Percentiles rank a stretch among this genome's conserved stretches.
phyloP scores from a whole-genome alignment of 1,140 invertebrate species.

The Trichomalopsis sarcophagae region DNA sequence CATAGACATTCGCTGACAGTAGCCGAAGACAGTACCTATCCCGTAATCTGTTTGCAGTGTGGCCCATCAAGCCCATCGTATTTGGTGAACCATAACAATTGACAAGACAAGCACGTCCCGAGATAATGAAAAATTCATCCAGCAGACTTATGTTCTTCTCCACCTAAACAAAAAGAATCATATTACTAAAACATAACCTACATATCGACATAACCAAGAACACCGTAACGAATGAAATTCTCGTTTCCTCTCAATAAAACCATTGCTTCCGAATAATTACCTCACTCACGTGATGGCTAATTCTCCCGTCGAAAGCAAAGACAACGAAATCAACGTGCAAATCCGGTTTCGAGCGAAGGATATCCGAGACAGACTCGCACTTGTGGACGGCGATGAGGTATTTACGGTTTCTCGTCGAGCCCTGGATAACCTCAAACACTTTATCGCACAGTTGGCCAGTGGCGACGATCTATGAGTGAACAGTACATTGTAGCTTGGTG shows the following conservation, averaged over 20 bases:
- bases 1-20: slow-evolving; percentile 62
- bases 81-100: slow-evolving; percentile 62
- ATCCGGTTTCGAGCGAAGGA: slow-evolving; percentile 55
- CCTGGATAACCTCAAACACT: slow-evolving; percentile 61
- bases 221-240: not conserved
- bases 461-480: slow-evolving; percentile 63
- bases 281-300: slow-evolving; percentile 58
- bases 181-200: slow-evolving; percentile 44
- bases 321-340: slow-evolving; percentile 68
- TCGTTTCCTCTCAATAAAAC: not conserved
- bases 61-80: slow-evolving; percentile 57
- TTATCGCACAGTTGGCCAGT: slow-evolving; percentile 61
- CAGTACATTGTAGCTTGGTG: not conserved
- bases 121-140: slow-evolving; percentile 65
- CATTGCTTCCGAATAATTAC: slow-evolving; percentile 56
- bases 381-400: slow-evolving; percentile 63
- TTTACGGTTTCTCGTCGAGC: slow-evolving; percentile 56
- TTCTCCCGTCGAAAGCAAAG: slow-evolving; percentile 65
- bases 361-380: slow-evolving; percentile 63
- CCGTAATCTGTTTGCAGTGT: slow-evolving; percentile 59
- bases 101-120: slow-evolving; percentile 63
- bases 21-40: slow-evolving; percentile 67
- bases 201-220: not conserved
- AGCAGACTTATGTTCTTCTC: slow-evolving; percentile 63
- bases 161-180: slow-evolving; percentile 60